Evolutionary conservation across 2,888 invertebrate genomes (phyloP).

Genomic region (Xylota sylvarum): DNA sequence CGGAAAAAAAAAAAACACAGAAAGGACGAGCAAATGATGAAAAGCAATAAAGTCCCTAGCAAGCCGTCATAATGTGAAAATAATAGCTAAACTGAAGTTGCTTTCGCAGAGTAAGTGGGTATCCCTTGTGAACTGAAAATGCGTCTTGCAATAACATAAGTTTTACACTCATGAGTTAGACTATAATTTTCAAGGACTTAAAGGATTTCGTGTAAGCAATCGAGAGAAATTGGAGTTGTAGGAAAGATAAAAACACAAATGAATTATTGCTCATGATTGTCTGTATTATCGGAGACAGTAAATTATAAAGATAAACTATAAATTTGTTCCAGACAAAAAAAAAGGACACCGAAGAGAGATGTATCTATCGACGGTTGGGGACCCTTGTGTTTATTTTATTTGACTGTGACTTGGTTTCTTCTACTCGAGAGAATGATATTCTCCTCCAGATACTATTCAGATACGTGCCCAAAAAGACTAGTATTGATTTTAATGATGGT

Average conservation of each 20-base stretch:
- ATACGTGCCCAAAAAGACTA: too few species aligned
- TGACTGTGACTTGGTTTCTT: too few species aligned
- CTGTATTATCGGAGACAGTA: neutral
- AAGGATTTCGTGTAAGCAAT: conserved; percentile 1
- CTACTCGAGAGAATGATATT: too few species aligned
- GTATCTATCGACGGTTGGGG: too few species aligned
- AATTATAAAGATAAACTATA: neutral
- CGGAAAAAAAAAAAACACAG: conserved; percentile 1
- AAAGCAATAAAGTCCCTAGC: conserved; percentile 35
- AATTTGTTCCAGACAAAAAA: neutral
- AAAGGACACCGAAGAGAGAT: neutral
- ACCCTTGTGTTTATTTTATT: too few species aligned
- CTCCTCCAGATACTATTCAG: too few species aligned
- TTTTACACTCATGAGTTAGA: conserved; percentile 10
- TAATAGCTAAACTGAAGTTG: conserved; percentile 34
- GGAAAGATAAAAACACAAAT: neutral
- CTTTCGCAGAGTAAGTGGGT: neutral
- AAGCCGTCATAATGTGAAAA: conserved; percentile 45
- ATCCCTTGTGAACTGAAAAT: neutral
- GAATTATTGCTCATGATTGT: neutral
- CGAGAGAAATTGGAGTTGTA: neutral
- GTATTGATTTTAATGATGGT: too few species aligned
- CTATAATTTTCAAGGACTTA: conserved; percentile 1
- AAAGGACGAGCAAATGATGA: conserved; percentile 17
- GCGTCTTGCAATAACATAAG: conserved; percentile 23